These are phyloP conservation scores for Campaea margaritaria DNA, from an alignment of 2,888 invertebrate genomes.

Conservation along the genomic window DNA sequence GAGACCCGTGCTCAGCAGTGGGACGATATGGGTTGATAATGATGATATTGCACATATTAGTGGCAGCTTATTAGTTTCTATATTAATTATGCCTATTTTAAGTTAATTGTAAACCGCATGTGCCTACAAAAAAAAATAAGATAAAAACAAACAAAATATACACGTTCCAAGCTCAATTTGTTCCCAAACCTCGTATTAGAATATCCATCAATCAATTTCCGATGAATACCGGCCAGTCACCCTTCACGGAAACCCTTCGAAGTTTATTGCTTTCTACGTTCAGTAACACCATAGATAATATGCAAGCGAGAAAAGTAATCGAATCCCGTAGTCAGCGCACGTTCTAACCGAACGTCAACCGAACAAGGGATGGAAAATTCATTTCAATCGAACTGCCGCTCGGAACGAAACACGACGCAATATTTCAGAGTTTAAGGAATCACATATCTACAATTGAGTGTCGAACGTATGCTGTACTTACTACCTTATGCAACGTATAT, in stretches of 20 bases:
- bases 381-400: constrained; percentile 28
- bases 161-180: too few species aligned
- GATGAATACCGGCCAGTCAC: background rate
- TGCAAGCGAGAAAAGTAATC: constrained; percentile 31
- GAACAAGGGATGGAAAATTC: constrained; percentile 28
- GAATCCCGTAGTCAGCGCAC: constrained; percentile 23
- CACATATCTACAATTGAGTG: constrained; percentile 26
- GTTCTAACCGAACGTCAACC: constrained; percentile 26
- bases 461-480: background rate
- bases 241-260: constrained; percentile 3
- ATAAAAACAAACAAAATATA: too few species aligned
- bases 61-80: too few species aligned
- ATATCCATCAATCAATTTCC: background rate
- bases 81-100: too few species aligned
- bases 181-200: background rate
- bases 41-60: too few species aligned
- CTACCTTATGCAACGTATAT: too few species aligned
- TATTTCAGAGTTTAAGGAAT: constrained; percentile 34
- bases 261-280: constrained; percentile 15
- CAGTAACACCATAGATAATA: constrained; percentile 20
- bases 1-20: too few species aligned
- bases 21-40: too few species aligned
- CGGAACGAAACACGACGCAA: constrained; percentile 27
- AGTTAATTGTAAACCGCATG: too few species aligned
- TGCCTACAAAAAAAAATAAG: too few species aligned